Base-by-base conservation (phyloP, 2,888 invertebrate genomes). In the Branchellion lobata region DNA sequence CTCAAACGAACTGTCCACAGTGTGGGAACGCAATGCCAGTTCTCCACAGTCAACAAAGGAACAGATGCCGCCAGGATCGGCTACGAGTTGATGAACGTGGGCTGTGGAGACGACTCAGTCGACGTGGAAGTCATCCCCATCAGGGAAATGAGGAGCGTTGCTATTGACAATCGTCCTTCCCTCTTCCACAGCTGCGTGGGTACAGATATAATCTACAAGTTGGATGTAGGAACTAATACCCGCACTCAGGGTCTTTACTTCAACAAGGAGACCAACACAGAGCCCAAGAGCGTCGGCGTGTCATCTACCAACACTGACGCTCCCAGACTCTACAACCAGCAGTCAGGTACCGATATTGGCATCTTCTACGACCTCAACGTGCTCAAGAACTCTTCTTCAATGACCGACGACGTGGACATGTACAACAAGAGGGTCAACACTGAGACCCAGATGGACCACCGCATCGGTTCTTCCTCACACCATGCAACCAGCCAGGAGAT, bases 1-100 rank as follows among this genome's bases (percentile, higher is more conserved):
- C 82, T 87, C n/a, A 85, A 85, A 77, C 85, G 84, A 81, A 84
- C 82, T 81, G 85, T 87, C 5, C 84, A 84, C 75, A 86, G 85
- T 79, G 83, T 86, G 53, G 85, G 84, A 36, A 83, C 84, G 3
- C 85, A 85, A 78, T 85, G 85, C 79, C 84, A 83, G 18, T 81
- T 85, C 61, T 36, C 82, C 14, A 82, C 81, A 2, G 81, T 78
- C 29, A 79, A 83, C 78, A 81, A 82, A 77, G 82, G 68, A 24
- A 76, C 77, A 1, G 61, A 81, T 36, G 78, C 80, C 11, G 73
- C 61, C 11, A 36, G 80, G 34, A 75, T 76, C 5, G 71, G 77
- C 33, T 75, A 80, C 36, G 78, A 80, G n/a, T 71, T 77, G 75
- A 79, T 68, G 29, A 81, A 81, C 18, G 84, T 86, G 27, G 87